A percentile compares a stretch with the other conserved stretches of the same genome.
phyloP scores from a whole-genome alignment of 2,888 invertebrate genomes.

The Acanthosoma haemorrhoidale region DNA sequence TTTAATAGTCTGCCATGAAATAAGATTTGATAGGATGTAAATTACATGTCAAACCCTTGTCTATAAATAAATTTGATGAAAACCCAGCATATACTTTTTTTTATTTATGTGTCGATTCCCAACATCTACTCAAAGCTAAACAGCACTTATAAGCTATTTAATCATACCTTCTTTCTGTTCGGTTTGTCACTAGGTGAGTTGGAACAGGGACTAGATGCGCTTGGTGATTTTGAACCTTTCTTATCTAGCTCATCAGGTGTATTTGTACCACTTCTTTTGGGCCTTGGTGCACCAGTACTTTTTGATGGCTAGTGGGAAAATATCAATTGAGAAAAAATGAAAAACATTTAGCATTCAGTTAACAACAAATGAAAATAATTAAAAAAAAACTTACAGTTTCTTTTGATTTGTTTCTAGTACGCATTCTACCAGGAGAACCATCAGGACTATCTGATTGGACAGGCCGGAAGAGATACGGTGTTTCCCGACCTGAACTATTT shows the following conservation, averaged over 20 bases:
- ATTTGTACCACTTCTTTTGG: slow-evolving; percentile 45
- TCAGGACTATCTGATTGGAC: slow-evolving; percentile 60
- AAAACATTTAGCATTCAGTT: neutral
- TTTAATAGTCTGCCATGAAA: too few species aligned
- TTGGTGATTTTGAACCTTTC: slow-evolving; percentile 46
- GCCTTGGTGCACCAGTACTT: slow-evolving; percentile 40
- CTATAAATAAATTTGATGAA: too few species aligned
- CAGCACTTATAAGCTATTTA: too few species aligned
- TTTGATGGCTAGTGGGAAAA: slow-evolving; percentile 41
- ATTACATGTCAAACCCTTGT: too few species aligned
- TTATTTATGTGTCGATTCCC: neutral
- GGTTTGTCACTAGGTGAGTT: slow-evolving; percentile 47
- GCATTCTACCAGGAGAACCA: slow-evolving; percentile 76
- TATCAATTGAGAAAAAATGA: neutral
- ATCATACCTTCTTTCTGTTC: slow-evolving; percentile 43
- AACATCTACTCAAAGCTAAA: neutral
- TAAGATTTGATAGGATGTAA: too few species aligned
- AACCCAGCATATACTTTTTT: neutral
- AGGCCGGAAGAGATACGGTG: slow-evolving; percentile 51
- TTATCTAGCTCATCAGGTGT: slow-evolving; percentile 46
- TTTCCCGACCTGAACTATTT: slow-evolving; percentile 32
- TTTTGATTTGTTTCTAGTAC: slow-evolving; percentile 74
- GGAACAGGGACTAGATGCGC: slow-evolving; percentile 44
- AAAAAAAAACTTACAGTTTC: slow-evolving; percentile 53
- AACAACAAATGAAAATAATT: neutral